phyloP scores from a whole-genome alignment of 2,113 vertebrate species.

The Chlorodrepanis virens region DNA sequence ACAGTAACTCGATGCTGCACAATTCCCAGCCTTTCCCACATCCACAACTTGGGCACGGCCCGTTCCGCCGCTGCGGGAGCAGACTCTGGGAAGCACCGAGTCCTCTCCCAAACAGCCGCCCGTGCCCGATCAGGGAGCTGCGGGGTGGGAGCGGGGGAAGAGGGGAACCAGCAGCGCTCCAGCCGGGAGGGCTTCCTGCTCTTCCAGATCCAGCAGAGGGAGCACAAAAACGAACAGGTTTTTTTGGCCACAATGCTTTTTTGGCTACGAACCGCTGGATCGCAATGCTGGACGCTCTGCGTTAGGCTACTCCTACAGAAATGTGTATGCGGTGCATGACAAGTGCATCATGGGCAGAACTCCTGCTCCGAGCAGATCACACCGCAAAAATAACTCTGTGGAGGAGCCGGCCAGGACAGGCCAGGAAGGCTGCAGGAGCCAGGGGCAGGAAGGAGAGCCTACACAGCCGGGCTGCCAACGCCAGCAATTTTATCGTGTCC shows the following conservation, averaged over 20 bases:
- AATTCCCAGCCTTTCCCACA: neutral
- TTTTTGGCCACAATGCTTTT: neutral
- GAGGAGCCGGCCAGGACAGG: neutral
- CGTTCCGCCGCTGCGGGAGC: fast-evolving
- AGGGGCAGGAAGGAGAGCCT: neutral
- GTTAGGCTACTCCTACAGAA: neutral
- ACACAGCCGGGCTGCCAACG: neutral
- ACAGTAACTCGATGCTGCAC: fast-evolving
- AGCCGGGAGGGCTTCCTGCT: neutral
- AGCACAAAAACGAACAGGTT: neutral
- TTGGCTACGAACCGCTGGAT: neutral
- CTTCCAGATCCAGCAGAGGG: neutral
- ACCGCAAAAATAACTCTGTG: fast-evolving
- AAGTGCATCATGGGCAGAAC: neutral
- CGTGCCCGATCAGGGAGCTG: fast-evolving
- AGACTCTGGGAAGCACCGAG: fast-evolving
- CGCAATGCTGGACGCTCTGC: neutral
- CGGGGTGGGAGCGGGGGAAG: fast-evolving
- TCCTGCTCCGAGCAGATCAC: neutral
- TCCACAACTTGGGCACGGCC: fast-evolving
- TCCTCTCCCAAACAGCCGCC: fast-evolving
- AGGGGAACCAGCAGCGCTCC: fast-evolving
- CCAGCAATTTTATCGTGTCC: fast-evolving
- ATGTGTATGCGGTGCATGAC: neutral
- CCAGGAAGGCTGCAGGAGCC: neutral